phyloP scores from a whole-genome alignment of 2,888 invertebrate genomes.

The Pterostichus madidus region DNA sequence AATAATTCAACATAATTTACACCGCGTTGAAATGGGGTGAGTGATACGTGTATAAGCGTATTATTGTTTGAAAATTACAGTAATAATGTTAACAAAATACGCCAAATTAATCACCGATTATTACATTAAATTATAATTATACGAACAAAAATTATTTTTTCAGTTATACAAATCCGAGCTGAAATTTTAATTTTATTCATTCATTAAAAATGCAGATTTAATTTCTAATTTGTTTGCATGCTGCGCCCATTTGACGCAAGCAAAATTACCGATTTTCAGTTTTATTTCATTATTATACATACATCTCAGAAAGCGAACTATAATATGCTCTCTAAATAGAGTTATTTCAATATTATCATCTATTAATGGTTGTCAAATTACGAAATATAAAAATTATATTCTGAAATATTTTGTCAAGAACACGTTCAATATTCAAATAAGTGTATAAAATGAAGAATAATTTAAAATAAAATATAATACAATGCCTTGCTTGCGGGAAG shows the following conservation, averaged over 20 bases:
- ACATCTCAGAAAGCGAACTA: neutral
- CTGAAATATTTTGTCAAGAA: too few species aligned
- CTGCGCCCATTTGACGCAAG: neutral
- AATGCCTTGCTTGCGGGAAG: too few species aligned
- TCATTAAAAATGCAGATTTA: slow-evolving; percentile 57
- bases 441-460: too few species aligned
- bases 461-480: too few species aligned
- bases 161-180: slow-evolving; percentile 8
- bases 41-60: slow-evolving; percentile 5
- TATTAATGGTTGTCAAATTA: too few species aligned
- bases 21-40: neutral
- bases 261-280: slow-evolving; percentile 1
- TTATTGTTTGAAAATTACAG: slow-evolving; percentile 54
- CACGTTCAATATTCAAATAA: too few species aligned
- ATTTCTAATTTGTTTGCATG: slow-evolving; percentile 45
- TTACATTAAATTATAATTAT: slow-evolving; percentile 59
- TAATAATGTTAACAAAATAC: slow-evolving; percentile 57
- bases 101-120: slow-evolving; percentile 54
- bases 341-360: too few species aligned
- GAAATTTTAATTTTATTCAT: slow-evolving; percentile 56
- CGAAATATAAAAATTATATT: too few species aligned
- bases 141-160: slow-evolving; percentile 59
- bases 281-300: neutral
- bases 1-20: slow-evolving; percentile 47
- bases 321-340: neutral